Evolutionary conservation across 2,888 invertebrate genomes (phyloP).

Genomic region (Ptilodon capucinus): DNA sequence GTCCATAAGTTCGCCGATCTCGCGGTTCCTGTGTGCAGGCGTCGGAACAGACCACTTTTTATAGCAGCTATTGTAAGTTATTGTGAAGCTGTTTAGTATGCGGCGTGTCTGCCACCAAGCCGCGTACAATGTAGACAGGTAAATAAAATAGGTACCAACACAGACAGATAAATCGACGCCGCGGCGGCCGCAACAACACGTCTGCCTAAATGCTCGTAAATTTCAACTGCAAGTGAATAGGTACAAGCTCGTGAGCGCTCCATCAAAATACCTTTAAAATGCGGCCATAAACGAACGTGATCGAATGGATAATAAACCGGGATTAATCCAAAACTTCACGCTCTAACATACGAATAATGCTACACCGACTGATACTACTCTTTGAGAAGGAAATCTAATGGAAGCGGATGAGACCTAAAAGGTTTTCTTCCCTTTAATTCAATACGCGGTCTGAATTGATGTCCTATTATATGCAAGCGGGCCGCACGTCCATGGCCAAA

Average conservation of each 20-base stretch:
- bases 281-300: conserved; percentile 43
- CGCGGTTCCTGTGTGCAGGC: conserved; percentile 37
- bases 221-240: conserved; percentile 38
- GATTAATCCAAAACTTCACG: conserved; percentile 51
- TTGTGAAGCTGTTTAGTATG: conserved; percentile 63
- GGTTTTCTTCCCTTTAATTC: conserved; percentile 48
- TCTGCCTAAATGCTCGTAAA: conserved; percentile 41
- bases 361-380: conserved; percentile 8
- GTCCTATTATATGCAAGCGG: conserved; percentile 70
- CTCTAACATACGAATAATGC: conserved; percentile 37
- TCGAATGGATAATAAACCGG: conserved; percentile 48
- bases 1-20: conserved; percentile 34
- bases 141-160: conserved; percentile 49
- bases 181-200: conserved; percentile 33
- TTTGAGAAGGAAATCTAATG: conserved; percentile 18
- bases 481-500: conserved; percentile 65
- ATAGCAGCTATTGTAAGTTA: conserved; percentile 58
- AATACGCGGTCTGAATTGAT: conserved; percentile 59
- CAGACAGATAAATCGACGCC: conserved; percentile 51
- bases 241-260: conserved; percentile 41
- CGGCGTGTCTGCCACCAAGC: conserved; percentile 45
- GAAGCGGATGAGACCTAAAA: conserved; percentile 23
- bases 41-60: conserved; percentile 53
- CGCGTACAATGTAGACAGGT: conserved; percentile 58
- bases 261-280: conserved; percentile 41